Conservation (phyloP, 1,140 invertebrate species). For the Lepidurus arcticus region DNA sequence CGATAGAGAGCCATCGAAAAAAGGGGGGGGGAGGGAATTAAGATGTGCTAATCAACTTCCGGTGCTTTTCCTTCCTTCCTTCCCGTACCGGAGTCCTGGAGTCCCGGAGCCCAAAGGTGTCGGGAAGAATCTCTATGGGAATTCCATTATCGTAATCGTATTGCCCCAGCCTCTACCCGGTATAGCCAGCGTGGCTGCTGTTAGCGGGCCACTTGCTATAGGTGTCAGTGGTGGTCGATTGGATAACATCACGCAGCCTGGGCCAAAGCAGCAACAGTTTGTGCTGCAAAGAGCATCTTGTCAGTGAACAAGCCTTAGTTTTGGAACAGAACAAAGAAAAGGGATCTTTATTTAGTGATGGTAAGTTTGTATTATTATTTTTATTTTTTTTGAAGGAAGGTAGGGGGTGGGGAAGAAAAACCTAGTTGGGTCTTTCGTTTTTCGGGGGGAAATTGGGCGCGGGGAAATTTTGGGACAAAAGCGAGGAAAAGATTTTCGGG, state of each 20-base stretch:
- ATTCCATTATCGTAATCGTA: slow-evolving; percentile 1
- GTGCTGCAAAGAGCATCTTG: no score
- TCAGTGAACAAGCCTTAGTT: no score
- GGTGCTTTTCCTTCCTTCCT: neutral
- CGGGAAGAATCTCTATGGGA: slow-evolving; percentile 17
- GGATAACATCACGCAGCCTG: no score
- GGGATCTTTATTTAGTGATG: no score
- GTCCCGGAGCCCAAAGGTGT: neutral
- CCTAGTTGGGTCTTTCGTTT: neutral
- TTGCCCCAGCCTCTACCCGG: neutral
- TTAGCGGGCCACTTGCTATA: no score
- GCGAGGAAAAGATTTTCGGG: neutral
- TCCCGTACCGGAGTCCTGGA: neutral
- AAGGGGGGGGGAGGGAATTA: neutral
- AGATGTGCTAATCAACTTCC: slow-evolving; percentile 11
- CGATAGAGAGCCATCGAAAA: neutral
- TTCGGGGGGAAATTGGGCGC: neutral
- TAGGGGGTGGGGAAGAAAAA: no score
- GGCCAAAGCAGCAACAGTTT: no score
- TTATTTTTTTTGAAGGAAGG: no score
- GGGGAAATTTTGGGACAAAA: neutral
- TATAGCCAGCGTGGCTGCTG: no score
- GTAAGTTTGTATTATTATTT: no score
- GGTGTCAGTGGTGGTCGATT: no score
- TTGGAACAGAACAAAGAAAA: no score